A percentile compares a stretch with the other conserved stretches of the same genome.
phyloP scores from a whole-genome alignment of 2,888 invertebrate genomes.

The Athalia circularis region DNA sequence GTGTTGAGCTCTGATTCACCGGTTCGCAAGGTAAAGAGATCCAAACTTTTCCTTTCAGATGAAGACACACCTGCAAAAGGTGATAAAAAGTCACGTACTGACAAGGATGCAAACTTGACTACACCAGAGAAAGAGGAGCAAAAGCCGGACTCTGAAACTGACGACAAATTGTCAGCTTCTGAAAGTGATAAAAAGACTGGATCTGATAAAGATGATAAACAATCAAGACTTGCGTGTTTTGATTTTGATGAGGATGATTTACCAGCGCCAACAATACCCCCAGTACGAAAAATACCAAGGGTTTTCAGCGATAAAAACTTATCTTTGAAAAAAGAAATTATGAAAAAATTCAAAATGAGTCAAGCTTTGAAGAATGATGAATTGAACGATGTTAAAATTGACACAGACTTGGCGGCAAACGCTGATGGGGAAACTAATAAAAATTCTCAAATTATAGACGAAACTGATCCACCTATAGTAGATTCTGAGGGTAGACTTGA shows the following conservation, averaged over 20 bases:
- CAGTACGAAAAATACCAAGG: constrained; percentile 81
- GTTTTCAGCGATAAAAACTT: constrained; percentile 73
- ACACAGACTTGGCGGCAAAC: constrained; percentile 45
- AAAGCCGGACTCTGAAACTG: constrained; percentile 70
- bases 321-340: constrained; percentile 70
- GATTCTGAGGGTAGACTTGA: constrained; percentile 41
- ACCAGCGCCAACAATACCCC: constrained; percentile 76
- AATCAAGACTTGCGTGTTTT: constrained; percentile 81
- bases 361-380: constrained; percentile 67
- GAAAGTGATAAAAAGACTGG: constrained; percentile 69
- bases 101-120: constrained; percentile 44
- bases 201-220: constrained; percentile 70
- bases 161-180: constrained; percentile 59
- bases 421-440: constrained; percentile 5
- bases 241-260: constrained; percentile 88
- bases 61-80: constrained; percentile 47
- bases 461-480: constrained; percentile 20
- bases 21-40: constrained; percentile 17
- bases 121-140: constrained; percentile 48
- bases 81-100: constrained; percentile 33
- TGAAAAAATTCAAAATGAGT: constrained; percentile 71
- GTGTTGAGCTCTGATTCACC: constrained; percentile 52
- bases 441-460: constrained; percentile 13
- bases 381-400: constrained; percentile 58
- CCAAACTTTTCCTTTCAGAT: constrained; percentile 39